phyloP scores from a whole-genome alignment of 2,113 vertebrate genomes.

The Macrotus californicus region DNA sequence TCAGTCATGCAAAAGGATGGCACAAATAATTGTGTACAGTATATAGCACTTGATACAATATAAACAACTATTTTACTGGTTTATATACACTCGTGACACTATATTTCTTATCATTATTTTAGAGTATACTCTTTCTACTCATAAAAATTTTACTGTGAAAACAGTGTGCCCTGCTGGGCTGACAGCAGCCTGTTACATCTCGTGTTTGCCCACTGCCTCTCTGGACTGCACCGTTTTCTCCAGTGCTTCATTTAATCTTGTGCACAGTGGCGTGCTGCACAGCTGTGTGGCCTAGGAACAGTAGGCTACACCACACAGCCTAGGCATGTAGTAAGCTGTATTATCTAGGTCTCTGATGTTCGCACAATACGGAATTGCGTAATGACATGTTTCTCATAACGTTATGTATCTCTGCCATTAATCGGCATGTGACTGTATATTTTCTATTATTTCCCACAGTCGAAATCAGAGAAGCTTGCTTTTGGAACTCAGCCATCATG shows the following conservation, averaged over 20 bases:
- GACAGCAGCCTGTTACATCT: neutral
- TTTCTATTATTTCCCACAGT: neutral
- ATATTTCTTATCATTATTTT: neutral
- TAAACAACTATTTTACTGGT: neutral
- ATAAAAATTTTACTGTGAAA: neutral
- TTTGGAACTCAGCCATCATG: neutral
- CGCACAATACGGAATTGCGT: neutral
- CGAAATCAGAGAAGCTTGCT: neutral
- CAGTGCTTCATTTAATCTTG: neutral
- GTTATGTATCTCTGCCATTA: neutral
- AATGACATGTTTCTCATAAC: neutral
- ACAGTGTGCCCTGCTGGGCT: neutral
- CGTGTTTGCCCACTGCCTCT: neutral
- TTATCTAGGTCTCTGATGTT: neutral
- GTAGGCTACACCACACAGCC: neutral
- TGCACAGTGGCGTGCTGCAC: neutral
- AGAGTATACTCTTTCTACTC: neutral
- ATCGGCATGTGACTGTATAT: neutral
- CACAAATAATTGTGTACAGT: neutral
- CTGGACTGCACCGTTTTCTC: neutral
- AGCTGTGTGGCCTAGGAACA: neutral
- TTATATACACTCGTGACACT: neutral
- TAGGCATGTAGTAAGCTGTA: neutral
- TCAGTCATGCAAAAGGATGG: neutral
- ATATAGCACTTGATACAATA: neutral